phyloP scores from a whole-genome alignment of 2,888 invertebrate species.

The Prenolepis imparis region DNA sequence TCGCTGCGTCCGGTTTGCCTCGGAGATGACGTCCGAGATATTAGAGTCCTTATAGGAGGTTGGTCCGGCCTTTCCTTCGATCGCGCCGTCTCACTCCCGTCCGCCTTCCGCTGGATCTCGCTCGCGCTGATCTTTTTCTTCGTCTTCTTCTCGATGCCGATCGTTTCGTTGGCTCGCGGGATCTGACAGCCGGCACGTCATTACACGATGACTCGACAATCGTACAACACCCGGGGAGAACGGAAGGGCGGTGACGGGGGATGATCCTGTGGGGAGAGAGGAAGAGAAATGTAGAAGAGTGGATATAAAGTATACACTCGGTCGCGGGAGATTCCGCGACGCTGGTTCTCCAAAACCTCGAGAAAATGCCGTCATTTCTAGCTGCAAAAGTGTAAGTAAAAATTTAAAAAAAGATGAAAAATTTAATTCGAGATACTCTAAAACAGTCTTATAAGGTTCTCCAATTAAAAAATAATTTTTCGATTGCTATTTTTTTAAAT shows the following conservation, averaged over 20 bases:
- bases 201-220: conserved; percentile 85
- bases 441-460: neutral
- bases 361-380: neutral
- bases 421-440: neutral
- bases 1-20: conserved; percentile 60
- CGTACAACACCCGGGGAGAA: conserved; percentile 62
- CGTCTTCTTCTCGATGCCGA: conserved; percentile 63
- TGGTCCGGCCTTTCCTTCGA: conserved; percentile 42
- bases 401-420: neutral
- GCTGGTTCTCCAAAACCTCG: neutral
- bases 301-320: conserved; percentile 9
- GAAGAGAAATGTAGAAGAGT: conserved; percentile 34
- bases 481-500: neutral
- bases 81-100: conserved; percentile 40
- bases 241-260: conserved; percentile 52
- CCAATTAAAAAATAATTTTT: too few relatives aligned
- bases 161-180: conserved; percentile 77
- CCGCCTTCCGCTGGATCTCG: conserved; percentile 31
- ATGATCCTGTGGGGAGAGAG: conserved; percentile 22
- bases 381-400: conserved; percentile 29
- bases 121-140: conserved; percentile 47
- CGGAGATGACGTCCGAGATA: conserved; percentile 71
- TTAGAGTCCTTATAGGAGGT: conserved; percentile 60
- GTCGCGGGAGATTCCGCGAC: conserved; percentile 26
- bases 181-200: conserved; percentile 84